These are phyloP conservation scores for Mormyrus lacerda DNA, from an alignment of 2,113 vertebrate species.

Conservation along the genomic window DNA sequence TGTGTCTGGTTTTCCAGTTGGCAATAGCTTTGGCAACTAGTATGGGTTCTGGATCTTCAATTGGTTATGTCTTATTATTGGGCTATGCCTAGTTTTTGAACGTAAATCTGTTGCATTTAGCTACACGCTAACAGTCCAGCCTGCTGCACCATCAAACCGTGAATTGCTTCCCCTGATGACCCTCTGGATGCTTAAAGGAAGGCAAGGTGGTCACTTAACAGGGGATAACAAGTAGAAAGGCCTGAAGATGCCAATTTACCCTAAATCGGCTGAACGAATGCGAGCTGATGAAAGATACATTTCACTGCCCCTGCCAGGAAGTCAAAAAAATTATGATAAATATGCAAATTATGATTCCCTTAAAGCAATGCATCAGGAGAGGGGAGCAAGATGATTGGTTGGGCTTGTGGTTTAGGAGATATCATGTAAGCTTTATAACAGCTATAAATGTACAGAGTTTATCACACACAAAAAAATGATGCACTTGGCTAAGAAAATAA, in stretches of 20 bases:
- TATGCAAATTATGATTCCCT: not conserved
- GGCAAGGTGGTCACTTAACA: not conserved
- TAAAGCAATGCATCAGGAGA: not conserved
- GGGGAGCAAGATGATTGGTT: not conserved
- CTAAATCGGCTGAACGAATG: slow-evolving; percentile 3
- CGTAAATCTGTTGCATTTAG: not conserved
- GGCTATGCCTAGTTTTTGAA: not conserved
- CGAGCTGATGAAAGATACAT: not conserved
- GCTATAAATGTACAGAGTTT: not conserved
- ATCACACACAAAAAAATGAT: not conserved
- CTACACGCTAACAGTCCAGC: not conserved
- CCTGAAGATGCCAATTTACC: slow-evolving; percentile 2
- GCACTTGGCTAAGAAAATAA: not conserved
- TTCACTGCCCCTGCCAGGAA: slow-evolving; percentile 3
- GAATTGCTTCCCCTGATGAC: not conserved
- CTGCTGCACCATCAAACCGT: not conserved
- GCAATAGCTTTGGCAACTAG: no score
- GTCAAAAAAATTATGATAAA: not conserved
- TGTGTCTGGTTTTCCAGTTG: no score
- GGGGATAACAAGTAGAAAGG: slow-evolving; percentile 17
- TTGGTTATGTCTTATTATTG: no score
- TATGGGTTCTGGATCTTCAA: no score
- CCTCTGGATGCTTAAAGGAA: not conserved
- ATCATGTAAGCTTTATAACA: not conserved
- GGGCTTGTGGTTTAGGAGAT: not conserved